A percentile compares a stretch with the other conserved stretches of the same genome.
Conservation (phyloP, 2,888 invertebrate genomes). For the Epistrophe eligans region DNA sequence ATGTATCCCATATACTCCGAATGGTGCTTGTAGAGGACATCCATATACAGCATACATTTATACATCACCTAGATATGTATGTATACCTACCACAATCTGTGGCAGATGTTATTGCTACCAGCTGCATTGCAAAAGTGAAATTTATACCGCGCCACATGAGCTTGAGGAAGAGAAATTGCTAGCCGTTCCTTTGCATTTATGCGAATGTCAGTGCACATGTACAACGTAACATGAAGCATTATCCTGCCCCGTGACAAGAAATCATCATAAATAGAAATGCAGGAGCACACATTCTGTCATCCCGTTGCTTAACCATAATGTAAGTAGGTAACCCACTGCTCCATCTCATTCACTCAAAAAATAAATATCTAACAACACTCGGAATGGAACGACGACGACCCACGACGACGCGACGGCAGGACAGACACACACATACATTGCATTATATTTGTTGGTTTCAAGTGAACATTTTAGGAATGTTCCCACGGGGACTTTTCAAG, state of each 20-base stretch:
- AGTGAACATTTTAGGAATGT: slow-evolving; percentile 67
- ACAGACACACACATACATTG: slow-evolving; percentile 32
- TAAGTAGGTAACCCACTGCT: slow-evolving; percentile 64
- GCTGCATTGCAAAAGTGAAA: slow-evolving; percentile 56
- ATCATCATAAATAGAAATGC: slow-evolving; percentile 51
- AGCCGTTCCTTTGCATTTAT: slow-evolving; percentile 29
- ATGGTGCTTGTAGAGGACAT: not conserved
- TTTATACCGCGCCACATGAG: slow-evolving; percentile 50
- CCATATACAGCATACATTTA: not conserved
- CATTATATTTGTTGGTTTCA: slow-evolving; percentile 50
- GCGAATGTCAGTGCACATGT: slow-evolving; percentile 58
- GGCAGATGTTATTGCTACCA: slow-evolving; percentile 47
- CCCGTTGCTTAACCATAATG: slow-evolving; percentile 18
- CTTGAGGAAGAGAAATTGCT: not conserved
- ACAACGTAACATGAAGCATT: slow-evolving; percentile 40
- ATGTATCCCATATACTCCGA: not conserved
- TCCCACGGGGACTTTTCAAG: slow-evolving; percentile 48
- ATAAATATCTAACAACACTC: slow-evolving; percentile 55
- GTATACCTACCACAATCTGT: slow-evolving; percentile 40
- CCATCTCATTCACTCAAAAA: slow-evolving; percentile 44
- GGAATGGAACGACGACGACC: not conserved
- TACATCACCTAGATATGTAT: slow-evolving; percentile 1
- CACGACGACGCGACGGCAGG: not conserved
- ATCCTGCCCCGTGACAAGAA: slow-evolving; percentile 57
- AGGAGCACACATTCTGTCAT: slow-evolving; percentile 54